phyloP scores from a whole-genome alignment of 2,888 invertebrate genomes.

The Tetragnatha montana region DNA sequence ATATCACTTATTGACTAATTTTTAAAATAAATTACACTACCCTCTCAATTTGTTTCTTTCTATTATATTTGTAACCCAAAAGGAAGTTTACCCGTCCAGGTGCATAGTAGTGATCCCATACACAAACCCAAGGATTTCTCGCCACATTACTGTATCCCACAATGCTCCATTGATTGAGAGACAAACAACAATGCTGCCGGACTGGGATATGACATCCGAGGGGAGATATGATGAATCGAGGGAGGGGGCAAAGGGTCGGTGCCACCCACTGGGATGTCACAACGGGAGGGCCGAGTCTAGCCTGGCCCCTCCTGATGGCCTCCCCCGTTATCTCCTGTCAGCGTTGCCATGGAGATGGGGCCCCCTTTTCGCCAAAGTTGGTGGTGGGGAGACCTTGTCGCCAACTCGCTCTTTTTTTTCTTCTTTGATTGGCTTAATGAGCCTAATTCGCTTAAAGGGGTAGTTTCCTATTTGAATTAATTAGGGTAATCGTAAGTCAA shows the following conservation, averaged over 20 bases:
- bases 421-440: slow-evolving; percentile 51
- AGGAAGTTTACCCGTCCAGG: too few species aligned
- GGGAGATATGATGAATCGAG: slow-evolving; percentile 70
- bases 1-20: too few species aligned
- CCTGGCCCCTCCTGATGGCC: slow-evolving; percentile 18
- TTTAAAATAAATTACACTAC: too few species aligned
- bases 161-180: slow-evolving; percentile 13
- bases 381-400: not conserved
- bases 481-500: too few species aligned
- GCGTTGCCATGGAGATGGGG: slow-evolving; percentile 64
- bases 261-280: slow-evolving; percentile 69
- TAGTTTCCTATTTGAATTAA: too few species aligned
- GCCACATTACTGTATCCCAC: not conserved
- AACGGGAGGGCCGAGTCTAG: slow-evolving; percentile 42
- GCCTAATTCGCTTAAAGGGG: not conserved
- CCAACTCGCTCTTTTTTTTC: not conserved
- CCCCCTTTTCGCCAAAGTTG: slow-evolving; percentile 23
- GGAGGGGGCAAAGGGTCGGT: slow-evolving; percentile 67
- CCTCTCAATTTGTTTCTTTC: too few species aligned
- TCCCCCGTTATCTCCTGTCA: slow-evolving; percentile 68
- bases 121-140: not conserved
- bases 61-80: too few species aligned
- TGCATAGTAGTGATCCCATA: too few species aligned
- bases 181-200: not conserved
- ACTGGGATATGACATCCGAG: slow-evolving; percentile 61